These are phyloP conservation scores for Harpalus rufipes DNA, from an alignment of 2,888 invertebrate genomes.

Conservation along the genomic window DNA sequence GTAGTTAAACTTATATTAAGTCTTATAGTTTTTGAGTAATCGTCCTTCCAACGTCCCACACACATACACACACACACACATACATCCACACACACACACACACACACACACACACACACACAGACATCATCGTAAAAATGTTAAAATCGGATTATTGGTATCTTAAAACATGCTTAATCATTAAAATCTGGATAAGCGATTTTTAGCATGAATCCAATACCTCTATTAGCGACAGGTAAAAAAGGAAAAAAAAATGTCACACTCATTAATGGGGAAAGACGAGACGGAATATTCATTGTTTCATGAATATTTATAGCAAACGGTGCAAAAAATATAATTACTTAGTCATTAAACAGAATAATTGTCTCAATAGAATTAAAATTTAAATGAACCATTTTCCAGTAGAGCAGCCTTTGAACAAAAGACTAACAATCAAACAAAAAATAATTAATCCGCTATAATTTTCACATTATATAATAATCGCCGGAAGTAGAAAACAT, in stretches of 20 bases:
- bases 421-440: constrained; percentile 40
- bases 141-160: too few relatives aligned
- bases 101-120: too few relatives aligned
- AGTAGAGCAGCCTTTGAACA: constrained; percentile 44
- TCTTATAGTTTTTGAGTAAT: too few relatives aligned
- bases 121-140: too few relatives aligned
- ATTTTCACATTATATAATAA: constrained; percentile 35
- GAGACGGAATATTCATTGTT: not conserved
- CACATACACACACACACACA: too few relatives aligned
- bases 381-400: constrained; percentile 58
- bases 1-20: too few relatives aligned
- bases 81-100: too few relatives aligned
- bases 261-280: not conserved
- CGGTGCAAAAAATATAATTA: not conserved
- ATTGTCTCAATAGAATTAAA: constrained; percentile 48
- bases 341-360: constrained; percentile 50
- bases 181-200: too few relatives aligned
- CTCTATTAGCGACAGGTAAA: too few relatives aligned
- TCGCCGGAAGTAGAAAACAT: constrained; percentile 19
- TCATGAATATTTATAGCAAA: not conserved
- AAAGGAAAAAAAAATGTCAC: not conserved
- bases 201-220: too few relatives aligned
- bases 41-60: too few relatives aligned
- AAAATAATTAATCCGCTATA: constrained; percentile 11
- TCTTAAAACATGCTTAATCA: too few relatives aligned